phyloP scores from a whole-genome alignment of 2,888 invertebrate genomes.

The Drosophila nr. perissopoda region DNA sequence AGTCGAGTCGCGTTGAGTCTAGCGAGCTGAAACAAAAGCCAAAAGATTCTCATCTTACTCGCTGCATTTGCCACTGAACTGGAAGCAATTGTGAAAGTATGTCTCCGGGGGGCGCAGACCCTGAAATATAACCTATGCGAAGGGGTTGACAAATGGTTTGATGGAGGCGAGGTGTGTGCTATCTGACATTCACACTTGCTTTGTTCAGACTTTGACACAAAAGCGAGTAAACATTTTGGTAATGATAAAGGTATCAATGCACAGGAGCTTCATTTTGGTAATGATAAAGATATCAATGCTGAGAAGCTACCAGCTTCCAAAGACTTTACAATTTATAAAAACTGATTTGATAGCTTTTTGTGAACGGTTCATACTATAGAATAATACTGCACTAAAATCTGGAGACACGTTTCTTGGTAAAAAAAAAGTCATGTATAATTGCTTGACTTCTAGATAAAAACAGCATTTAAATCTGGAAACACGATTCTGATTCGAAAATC shows the following conservation, averaged over 20 bases:
- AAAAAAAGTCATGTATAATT: no score
- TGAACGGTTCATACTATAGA: no score
- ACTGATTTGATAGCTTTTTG: not conserved
- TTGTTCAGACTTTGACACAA: not conserved
- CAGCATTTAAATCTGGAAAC: not conserved
- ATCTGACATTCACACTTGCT: constrained; percentile 35
- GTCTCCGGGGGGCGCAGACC: not conserved
- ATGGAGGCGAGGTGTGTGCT: constrained; percentile 10
- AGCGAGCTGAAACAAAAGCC: constrained; percentile 42
- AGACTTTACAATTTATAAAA: not conserved
- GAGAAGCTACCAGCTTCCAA: not conserved
- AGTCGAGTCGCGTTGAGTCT: no score
- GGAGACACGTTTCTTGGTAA: not conserved
- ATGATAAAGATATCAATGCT: no score
- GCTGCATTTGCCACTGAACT: constrained; percentile 39
- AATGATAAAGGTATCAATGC: no score
- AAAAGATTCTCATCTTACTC: constrained; percentile 48
- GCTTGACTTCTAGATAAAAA: not conserved
- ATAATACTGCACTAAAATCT: not conserved
- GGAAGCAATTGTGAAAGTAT: constrained; percentile 41
- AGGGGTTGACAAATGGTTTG: not conserved
- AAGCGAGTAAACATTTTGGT: not conserved
- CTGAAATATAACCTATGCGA: constrained; percentile 14
- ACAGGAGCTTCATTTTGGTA: no score
- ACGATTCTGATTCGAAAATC: not conserved